Base-by-base conservation (phyloP, 2,797 vertebrate species). In the Zonotrichia albicollis region DNA sequence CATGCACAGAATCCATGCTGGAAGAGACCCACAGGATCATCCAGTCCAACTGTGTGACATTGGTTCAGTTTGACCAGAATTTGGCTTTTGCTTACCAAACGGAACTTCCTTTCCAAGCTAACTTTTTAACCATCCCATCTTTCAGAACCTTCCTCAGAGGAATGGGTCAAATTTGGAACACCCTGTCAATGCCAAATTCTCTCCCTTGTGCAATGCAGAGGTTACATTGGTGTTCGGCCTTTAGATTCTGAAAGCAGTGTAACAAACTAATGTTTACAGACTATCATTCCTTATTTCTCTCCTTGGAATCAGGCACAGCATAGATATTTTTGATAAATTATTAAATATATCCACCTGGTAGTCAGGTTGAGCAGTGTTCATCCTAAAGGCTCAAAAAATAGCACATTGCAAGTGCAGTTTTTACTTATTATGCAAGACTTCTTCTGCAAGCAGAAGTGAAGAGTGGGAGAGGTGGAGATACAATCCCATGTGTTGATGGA, bases 391-490 rank as follows among this genome's bases (percentile, higher is more conserved):
- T 95, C 32, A 66, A 93, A 95, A 95, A 91, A 75, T 42, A 92
- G 79, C 88, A 50, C 67, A 58, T 48, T 79, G 89, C 87, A 77
- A 93, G 76, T 76, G 80, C 77, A 71, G 80, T 80, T 96, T 90
- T 89, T 79, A 67, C 75, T 94, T 93, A 76, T 88, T 95, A 94
- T 95, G 93, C 89, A 93, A 96, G 95, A 74, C 58, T 3, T 84
- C 89, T 93, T 93, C 68, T 93, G 87, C 91, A 90, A 94, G 89
- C 83, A 94, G 93, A 91, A 96, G 89, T 87, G 94, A 94, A 88
- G 95, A 95, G 94, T 95, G 94, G 95, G 96, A 97, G 95, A 96
- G 93, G 93, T 91, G 91, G 77, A 91, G 84, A 94, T 93, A 86
- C 89, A 96, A 90, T 93, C 87, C 83, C 77, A 87, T 94, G 96